These are phyloP conservation scores for Origma solitaria DNA, from an alignment of 2,113 vertebrate genomes.

Conservation along the genomic window DNA sequence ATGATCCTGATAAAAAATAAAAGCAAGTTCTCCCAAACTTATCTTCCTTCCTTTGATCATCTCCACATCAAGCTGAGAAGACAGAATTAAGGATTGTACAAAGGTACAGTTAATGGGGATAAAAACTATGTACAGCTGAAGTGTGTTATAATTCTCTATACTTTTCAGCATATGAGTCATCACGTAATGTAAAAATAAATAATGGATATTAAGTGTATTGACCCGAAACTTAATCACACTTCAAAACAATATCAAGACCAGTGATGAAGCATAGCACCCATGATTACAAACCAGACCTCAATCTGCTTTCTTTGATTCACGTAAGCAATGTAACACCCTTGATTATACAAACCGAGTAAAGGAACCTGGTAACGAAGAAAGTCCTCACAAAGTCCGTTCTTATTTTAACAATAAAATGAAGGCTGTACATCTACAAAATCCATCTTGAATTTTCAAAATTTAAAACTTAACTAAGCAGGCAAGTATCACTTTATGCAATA, in stretches of 20 bases:
- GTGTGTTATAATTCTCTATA: not conserved
- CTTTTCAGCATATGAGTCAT: not conserved
- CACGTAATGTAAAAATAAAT: not conserved
- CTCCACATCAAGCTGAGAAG: not conserved
- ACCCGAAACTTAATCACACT: not conserved
- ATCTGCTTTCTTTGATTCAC: not conserved
- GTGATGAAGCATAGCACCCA: not conserved
- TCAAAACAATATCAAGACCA: not conserved
- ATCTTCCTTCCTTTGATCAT: not conserved
- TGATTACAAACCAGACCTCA: not conserved
- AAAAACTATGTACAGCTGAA: not conserved
- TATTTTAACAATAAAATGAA: not conserved
- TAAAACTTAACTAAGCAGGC: not conserved
- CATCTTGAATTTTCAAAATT: not conserved
- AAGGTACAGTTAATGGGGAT: not conserved
- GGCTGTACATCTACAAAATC: not conserved
- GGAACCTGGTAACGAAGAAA: not conserved
- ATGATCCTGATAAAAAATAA: not conserved
- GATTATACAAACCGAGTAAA: not conserved
- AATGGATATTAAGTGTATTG: not conserved
- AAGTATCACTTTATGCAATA: not conserved
- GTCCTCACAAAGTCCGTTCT: fast-evolving
- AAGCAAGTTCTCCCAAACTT: not conserved
- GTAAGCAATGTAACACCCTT: not conserved
- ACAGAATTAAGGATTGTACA: not conserved